These are phyloP conservation scores for Parasteatoda tepidariorum DNA, from an alignment of 1,140 invertebrate species.

Conservation along the genomic window DNA sequence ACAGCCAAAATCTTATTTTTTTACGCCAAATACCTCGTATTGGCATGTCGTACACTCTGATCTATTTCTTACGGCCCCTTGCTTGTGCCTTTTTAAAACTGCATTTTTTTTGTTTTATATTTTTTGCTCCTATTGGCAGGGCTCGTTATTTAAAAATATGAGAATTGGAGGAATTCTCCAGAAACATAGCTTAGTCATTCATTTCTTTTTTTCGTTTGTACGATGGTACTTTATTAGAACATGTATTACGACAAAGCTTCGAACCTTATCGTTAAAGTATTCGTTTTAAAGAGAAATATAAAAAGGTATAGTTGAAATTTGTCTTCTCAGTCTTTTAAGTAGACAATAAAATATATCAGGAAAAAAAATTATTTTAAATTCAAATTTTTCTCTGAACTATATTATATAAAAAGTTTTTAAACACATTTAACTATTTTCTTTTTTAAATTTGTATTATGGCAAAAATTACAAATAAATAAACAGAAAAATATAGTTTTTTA, in stretches of 20 bases:
- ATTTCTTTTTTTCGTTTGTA: slow-evolving; percentile 45
- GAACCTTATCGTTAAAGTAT: not conserved
- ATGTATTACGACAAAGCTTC: slow-evolving; percentile 36
- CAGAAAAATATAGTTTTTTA: too few species aligned
- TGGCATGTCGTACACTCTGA: slow-evolving; percentile 52
- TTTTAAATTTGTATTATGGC: too few species aligned
- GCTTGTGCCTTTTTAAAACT: not conserved
- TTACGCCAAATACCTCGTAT: slow-evolving; percentile 50
- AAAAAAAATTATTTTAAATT: too few species aligned
- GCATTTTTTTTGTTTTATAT: slow-evolving; percentile 11
- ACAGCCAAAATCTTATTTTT: slow-evolving; percentile 11
- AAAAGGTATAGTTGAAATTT: not conserved
- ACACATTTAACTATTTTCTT: too few species aligned
- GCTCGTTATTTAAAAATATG: slow-evolving; percentile 55
- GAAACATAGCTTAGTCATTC: not conserved
- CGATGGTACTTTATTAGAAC: slow-evolving; percentile 39
- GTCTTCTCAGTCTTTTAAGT: too few species aligned
- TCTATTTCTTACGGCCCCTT: slow-evolving; percentile 47
- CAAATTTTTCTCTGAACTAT: too few species aligned
- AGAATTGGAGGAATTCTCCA: not conserved
- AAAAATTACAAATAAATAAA: too few species aligned
- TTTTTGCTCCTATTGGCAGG: not conserved
- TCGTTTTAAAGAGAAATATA: not conserved
- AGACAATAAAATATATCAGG: too few species aligned
- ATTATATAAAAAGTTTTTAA: too few species aligned